Evolutionary conservation across 2,797 vertebrate genomes (phyloP), one percentile per base, ranked within the genome.

Genomic region (Thunnus albacares): DNA sequence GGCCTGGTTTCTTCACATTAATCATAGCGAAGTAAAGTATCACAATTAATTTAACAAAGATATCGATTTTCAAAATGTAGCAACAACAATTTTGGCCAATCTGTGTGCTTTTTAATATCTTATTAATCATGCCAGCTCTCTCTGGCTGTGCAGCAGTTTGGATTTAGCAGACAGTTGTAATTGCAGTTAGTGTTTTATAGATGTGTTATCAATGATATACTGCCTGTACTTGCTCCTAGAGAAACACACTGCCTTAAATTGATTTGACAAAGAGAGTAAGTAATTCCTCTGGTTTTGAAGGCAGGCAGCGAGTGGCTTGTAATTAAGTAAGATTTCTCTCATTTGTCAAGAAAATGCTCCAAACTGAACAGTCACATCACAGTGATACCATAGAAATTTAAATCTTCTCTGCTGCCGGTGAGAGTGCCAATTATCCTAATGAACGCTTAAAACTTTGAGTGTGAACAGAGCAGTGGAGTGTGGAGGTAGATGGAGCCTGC

Each of bases 131-230:
- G 13, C 4, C 41, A 61, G 49, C 38, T 13, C 24, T 59, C 20
- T 43, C 20, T 71, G 59, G 17, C 22, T 38, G 35, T 24, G 56
- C 61, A 26, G 75, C 49, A 18, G 41, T 65, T 43, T 70, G 20
- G 22, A 30, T 74, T 41, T 8, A 62, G 35, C 52, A 41, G 30
- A 33, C 17, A 51, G 60, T 20, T 58, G 28, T 76, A 64, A 75
- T 74, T 38, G 35, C 69, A 62, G n/a, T 68, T 57, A 38, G 18
- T 5, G 57, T 59, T 80, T 73, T 63, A 65, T 45, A 43, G 45
- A 77, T 14, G 52, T 64, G 51, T 79, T 58, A 52, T 77, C 28
- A 72, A 53, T 53, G 26, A 41, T 52, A 75, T 18, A 66, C 70
- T 38, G 38, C 28, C 58, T 64, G 35, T 5, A n/a, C 45, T 45